phyloP scores from a whole-genome alignment of 2,797 vertebrate genomes.

The Thalassophryne amazonica region DNA sequence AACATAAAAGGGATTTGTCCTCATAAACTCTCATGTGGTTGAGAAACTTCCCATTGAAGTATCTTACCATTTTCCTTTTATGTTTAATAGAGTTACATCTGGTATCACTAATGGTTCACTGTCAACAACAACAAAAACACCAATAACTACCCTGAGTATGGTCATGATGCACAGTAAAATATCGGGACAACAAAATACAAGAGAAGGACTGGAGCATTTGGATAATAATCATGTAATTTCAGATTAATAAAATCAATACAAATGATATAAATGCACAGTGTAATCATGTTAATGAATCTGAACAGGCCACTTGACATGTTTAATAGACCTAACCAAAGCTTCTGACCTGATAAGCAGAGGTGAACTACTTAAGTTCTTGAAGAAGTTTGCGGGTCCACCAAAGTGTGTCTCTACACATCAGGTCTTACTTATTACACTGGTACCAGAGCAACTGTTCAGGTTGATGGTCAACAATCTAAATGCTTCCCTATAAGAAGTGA shows the following conservation, averaged over 20 bases:
- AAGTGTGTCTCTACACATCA: no score
- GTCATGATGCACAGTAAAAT: neutral
- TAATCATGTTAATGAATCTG: no score
- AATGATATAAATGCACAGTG: neutral
- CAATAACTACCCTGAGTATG: neutral
- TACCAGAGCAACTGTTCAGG: no score
- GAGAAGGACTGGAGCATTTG: slow-evolving; percentile 2
- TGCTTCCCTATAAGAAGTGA: no score
- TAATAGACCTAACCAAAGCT: no score
- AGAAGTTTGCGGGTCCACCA: no score
- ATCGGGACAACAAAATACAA: neutral
- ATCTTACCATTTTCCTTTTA: neutral
- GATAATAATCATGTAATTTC: slow-evolving; percentile 16
- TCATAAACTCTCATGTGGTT: slow-evolving; percentile 17
- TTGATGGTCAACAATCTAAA: no score
- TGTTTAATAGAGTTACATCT: neutral
- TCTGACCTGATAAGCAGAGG: no score
- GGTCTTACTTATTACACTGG: no score
- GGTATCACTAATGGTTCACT: neutral
- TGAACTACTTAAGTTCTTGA: no score
- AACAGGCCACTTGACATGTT: no score
- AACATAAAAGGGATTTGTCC: slow-evolving; percentile 27
- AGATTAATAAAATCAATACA: slow-evolving; percentile 6
- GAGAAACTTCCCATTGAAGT: slow-evolving; percentile 4
- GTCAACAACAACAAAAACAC: neutral